These are phyloP conservation scores for Lithophane socia DNA, from an alignment of 2,888 invertebrate species.

Conservation along the genomic window DNA sequence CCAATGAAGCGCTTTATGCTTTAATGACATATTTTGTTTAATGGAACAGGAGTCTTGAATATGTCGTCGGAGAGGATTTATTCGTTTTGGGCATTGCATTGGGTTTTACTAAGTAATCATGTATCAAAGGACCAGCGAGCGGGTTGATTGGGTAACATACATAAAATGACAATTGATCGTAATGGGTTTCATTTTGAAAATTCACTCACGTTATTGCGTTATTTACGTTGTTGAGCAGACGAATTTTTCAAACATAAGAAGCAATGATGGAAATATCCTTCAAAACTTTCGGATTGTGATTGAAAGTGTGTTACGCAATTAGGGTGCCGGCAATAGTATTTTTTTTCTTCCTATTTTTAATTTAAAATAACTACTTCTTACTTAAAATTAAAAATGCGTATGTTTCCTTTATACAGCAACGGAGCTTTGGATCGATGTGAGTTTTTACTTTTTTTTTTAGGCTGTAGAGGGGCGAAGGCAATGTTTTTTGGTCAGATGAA, in stretches of 20 bases:
- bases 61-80: background rate
- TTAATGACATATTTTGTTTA: conserved; percentile 38
- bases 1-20: conserved; percentile 54
- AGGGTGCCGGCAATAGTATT: too few species aligned
- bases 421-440: background rate
- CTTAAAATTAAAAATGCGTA: background rate
- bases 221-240: too few species aligned
- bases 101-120: too few species aligned
- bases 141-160: too few species aligned
- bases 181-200: too few species aligned
- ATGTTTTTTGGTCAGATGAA: background rate
- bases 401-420: too few species aligned
- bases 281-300: too few species aligned
- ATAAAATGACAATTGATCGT: too few species aligned
- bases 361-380: background rate
- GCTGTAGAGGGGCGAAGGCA: background rate
- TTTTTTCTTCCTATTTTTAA: background rate
- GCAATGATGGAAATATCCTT: too few species aligned
- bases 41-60: background rate
- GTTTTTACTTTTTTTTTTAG: background rate
- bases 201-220: too few species aligned
- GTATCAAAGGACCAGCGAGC: background rate
- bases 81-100: background rate
- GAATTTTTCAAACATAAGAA: too few species aligned
- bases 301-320: too few species aligned